These are phyloP conservation scores for Bujurquina vittata DNA, from an alignment of 2,113 vertebrate species.

Conservation along the genomic window DNA sequence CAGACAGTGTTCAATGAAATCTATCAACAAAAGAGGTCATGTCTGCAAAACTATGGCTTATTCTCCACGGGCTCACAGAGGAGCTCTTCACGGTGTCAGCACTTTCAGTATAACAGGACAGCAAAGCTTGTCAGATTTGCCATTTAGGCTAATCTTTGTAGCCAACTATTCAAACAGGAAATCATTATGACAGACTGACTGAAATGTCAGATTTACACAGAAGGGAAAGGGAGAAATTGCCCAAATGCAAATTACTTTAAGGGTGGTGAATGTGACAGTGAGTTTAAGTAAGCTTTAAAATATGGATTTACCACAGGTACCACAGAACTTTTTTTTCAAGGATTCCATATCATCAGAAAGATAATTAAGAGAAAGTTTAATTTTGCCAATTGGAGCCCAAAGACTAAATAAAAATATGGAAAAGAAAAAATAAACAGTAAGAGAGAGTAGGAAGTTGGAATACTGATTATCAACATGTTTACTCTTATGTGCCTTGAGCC, in stretches of 20 bases:
- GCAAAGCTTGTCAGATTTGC: conserved; percentile 63
- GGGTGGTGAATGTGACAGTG: conserved; percentile 8
- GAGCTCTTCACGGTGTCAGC: conserved; percentile 56
- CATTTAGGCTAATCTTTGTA: conserved; percentile 73
- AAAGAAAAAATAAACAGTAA: not conserved
- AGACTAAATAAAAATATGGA: not conserved
- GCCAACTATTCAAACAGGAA: conserved; percentile 61
- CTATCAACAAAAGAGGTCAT: conserved; percentile 60
- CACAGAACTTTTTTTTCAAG: conserved; percentile 14
- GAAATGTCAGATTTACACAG: conserved; percentile 68
- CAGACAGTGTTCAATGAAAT: conserved; percentile 63
- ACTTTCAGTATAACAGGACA: conserved; percentile 43
- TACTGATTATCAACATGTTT: not conserved
- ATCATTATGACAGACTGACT: conserved; percentile 62
- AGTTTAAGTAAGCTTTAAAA: conserved; percentile 32
- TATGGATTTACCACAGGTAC: conserved; percentile 20
- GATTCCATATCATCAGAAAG: not conserved
- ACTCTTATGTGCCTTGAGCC: not conserved
- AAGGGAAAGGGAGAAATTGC: conserved; percentile 8
- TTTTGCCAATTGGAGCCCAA: not conserved
- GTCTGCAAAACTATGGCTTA: conserved; percentile 55
- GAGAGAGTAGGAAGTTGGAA: not conserved
- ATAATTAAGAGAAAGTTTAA: not conserved
- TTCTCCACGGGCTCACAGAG: conserved; percentile 16
- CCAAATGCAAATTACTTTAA: conserved; percentile 39